phyloP scores from a whole-genome alignment of 2,888 invertebrate species.

The Endotricha flammealis region DNA sequence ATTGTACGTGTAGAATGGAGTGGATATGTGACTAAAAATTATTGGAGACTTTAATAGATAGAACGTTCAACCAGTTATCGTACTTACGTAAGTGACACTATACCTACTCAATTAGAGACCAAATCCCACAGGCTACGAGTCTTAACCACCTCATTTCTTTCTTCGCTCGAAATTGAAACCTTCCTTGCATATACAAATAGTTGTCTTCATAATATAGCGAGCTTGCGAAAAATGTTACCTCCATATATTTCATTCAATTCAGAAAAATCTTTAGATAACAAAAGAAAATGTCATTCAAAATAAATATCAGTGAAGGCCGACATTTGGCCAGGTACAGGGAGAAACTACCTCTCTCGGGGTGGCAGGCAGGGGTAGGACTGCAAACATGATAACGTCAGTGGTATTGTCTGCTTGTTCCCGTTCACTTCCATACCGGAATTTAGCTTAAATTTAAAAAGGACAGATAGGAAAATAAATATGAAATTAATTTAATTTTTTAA shows the following conservation, averaged over 20 bases:
- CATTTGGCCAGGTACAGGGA: not conserved
- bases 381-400: slow-evolving; percentile 5
- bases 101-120: no score
- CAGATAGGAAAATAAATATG: not conserved
- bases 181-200: no score
- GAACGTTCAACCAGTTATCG: no score
- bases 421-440: slow-evolving; percentile 9
- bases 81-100: no score
- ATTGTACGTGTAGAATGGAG: no score
- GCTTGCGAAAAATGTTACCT: not conserved
- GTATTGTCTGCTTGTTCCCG: slow-evolving; percentile 1
- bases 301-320: not conserved
- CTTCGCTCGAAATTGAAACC: no score
- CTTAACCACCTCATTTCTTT: no score
- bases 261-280: not conserved
- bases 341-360: not conserved
- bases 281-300: not conserved
- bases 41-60: no score
- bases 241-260: not conserved
- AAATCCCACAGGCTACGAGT: no score
- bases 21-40: no score
- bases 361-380: not conserved
- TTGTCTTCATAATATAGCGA: not conserved
- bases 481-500: not conserved
- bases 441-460: slow-evolving; percentile 15